phyloP scores from a whole-genome alignment of 2,888 invertebrate genomes.

The Sceliomorpha sp. region DNA sequence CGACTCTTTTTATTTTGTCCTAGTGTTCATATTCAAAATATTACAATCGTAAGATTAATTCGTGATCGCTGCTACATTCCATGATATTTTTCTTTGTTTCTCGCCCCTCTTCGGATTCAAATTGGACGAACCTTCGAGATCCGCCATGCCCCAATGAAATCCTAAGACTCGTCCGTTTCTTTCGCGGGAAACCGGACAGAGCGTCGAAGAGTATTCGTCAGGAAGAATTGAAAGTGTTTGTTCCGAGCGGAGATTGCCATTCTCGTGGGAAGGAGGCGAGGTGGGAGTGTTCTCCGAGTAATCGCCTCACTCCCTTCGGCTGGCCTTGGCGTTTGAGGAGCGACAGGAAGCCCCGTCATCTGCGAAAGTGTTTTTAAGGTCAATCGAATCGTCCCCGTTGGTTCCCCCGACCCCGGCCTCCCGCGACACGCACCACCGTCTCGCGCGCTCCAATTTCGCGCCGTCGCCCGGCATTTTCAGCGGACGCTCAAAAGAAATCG shows the following conservation, averaged over 20 bases:
- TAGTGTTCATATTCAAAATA: too few species aligned
- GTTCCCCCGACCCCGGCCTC: too few species aligned
- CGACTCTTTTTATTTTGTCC: too few species aligned
- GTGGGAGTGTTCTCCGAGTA: slow-evolving; percentile 58
- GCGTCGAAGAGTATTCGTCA: slow-evolving; percentile 50
- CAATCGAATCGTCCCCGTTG: slow-evolving; percentile 49
- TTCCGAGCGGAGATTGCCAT: slow-evolving; percentile 67
- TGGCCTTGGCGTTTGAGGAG: slow-evolving; percentile 52
- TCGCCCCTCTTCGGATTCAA: too few species aligned
- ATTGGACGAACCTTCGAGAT: too few species aligned
- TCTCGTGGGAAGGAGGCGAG: slow-evolving; percentile 38
- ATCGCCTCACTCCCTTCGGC: slow-evolving; percentile 62
- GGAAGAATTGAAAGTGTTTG: slow-evolving; percentile 66
- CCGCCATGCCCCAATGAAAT: too few species aligned
- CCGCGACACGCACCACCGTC: too few species aligned
- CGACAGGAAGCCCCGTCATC: slow-evolving; percentile 24
- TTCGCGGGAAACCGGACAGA: slow-evolving; percentile 9
- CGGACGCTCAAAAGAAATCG: background rate
- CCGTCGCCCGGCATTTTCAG: background rate
- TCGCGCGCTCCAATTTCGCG: too few species aligned
- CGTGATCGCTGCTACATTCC: too few species aligned
- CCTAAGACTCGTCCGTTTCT: slow-evolving; percentile 16
- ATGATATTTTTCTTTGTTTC: too few species aligned
- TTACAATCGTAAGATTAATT: too few species aligned
- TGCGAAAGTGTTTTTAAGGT: slow-evolving; percentile 45